These are phyloP conservation scores for Amblyjoppa fuscipennis DNA, from an alignment of 2,888 invertebrate species.

Conservation along the genomic window DNA sequence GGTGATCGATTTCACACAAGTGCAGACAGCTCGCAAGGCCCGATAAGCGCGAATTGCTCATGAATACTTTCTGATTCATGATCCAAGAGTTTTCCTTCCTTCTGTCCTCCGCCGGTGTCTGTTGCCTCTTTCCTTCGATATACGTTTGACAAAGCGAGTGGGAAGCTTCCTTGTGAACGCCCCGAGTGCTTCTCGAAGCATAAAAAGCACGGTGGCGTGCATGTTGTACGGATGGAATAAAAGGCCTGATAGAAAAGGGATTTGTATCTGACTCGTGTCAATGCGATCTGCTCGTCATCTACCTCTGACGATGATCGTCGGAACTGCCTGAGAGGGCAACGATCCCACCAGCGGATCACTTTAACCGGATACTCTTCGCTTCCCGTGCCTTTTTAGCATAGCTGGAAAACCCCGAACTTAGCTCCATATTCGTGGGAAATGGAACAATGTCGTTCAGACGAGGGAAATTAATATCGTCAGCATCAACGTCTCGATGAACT, in stretches of 20 bases:
- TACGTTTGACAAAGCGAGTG: not conserved
- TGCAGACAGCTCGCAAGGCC: slow-evolving; percentile 8
- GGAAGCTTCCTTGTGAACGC: slow-evolving; percentile 10
- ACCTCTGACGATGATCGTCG: not conserved
- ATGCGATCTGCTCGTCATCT: not conserved
- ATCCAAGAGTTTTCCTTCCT: slow-evolving; percentile 47
- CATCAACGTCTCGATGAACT: too few species aligned
- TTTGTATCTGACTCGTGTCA: slow-evolving; percentile 3
- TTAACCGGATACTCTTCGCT: not conserved
- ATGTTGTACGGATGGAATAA: slow-evolving; percentile 1
- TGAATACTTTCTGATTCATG: slow-evolving; percentile 61
- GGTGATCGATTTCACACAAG: slow-evolving; percentile 36
- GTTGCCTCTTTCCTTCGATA: not conserved
- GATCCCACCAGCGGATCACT: not conserved
- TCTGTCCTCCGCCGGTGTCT: slow-evolving; percentile 12
- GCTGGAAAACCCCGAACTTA: too few species aligned
- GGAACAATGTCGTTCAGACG: too few species aligned
- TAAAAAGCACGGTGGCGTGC: slow-evolving; percentile 8
- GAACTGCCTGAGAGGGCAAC: not conserved
- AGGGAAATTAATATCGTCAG: too few species aligned
- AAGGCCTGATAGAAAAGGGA: slow-evolving; percentile 13
- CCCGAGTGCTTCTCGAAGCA: slow-evolving; percentile 21
- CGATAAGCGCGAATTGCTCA: slow-evolving; percentile 58
- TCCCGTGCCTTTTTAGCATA: too few species aligned
- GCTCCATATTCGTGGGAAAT: too few species aligned